These are phyloP conservation scores for Diabrotica undecimpunctata DNA, from an alignment of 1,140 invertebrate species.

Conservation along the genomic window DNA sequence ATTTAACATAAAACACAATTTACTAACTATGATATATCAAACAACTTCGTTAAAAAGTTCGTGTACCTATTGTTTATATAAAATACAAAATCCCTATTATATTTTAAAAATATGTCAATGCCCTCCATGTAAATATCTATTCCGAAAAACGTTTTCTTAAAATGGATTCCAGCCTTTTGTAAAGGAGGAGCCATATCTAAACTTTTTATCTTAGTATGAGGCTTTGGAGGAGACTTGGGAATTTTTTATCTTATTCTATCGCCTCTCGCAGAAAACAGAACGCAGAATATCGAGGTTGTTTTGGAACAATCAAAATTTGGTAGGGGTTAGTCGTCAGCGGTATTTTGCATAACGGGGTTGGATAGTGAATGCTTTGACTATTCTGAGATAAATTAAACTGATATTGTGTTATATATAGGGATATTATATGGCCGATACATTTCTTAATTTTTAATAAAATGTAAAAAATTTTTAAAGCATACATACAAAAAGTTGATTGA, in stretches of 20 bases:
- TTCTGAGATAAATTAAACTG: too few species aligned
- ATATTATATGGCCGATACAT: too few species aligned
- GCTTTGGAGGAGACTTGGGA: not conserved
- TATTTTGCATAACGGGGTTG: not conserved
- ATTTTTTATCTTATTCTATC: conserved; percentile 3
- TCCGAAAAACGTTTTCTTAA: conserved; percentile 1
- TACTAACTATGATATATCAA: too few species aligned
- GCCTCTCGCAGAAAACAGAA: not conserved
- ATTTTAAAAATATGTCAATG: not conserved
- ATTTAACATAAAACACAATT: too few species aligned
- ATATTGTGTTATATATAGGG: too few species aligned
- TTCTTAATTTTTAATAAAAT: too few species aligned
- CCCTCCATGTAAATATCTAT: not conserved
- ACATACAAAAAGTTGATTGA: too few species aligned
- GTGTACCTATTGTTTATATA: not conserved
- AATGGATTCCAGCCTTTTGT: not conserved
- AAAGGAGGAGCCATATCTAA: not conserved
- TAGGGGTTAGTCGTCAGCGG: not conserved
- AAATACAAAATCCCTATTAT: too few species aligned
- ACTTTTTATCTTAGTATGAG: conserved; percentile 2
- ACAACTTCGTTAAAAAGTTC: not conserved
- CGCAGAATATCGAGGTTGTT: not conserved
- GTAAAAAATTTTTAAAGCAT: too few species aligned
- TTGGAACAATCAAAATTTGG: not conserved
- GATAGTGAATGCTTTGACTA: too few species aligned